Evolutionary conservation across 2,888 invertebrate species (phyloP), one percentile per base, ranked within the genome.

Genomic region (Caenorhabditis panamensis): DNA sequence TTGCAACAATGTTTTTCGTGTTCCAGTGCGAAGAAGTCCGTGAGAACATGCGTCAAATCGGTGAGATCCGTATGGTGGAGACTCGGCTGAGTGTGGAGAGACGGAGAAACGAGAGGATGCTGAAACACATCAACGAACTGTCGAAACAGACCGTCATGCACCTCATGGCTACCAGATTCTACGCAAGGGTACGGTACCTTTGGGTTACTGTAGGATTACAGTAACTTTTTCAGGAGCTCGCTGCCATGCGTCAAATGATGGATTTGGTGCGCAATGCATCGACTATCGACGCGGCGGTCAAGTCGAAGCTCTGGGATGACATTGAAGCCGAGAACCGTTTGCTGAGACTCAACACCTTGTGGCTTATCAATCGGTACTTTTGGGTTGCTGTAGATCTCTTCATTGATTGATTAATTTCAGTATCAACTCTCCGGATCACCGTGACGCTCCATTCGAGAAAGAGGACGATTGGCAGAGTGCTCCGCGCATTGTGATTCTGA

Each of bases 231-330:
- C 61, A 78, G 68, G 79, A 79, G 59, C 41, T 79, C 22, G 79
- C 79, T 0, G 73, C 79, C 18, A 31, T 69, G 63, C 73, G 79
- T 18, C 79, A 79, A 37, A 44, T 75, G 64, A 68, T 79, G 79
- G 68, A 79, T 41, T 49, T 79, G 59, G 37, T 79, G 41, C 73
- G 36, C 22, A 68, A 79, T 20, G 49, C 73, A 16, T 22, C 63
- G 4, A 20, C 63, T 1, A 64, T 79, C 22, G 69, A 79, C 6
- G 3, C 44, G 22, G 64, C 73, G 0, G 53, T 69, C 36, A 75
- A 73, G 51, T 73, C 79, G 44, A 69, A 53, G 24, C 20, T 79
- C 5, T 79, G 79, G 79, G 75, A 75, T 36, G 59, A 75, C 28
- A 75, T 79, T 36, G 75, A 79, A 51, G 56, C 69, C 47, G 75